Evolutionary conservation across 1,140 invertebrate species (phyloP).

Genomic region (Meloidogyne chitwoodi): DNA sequence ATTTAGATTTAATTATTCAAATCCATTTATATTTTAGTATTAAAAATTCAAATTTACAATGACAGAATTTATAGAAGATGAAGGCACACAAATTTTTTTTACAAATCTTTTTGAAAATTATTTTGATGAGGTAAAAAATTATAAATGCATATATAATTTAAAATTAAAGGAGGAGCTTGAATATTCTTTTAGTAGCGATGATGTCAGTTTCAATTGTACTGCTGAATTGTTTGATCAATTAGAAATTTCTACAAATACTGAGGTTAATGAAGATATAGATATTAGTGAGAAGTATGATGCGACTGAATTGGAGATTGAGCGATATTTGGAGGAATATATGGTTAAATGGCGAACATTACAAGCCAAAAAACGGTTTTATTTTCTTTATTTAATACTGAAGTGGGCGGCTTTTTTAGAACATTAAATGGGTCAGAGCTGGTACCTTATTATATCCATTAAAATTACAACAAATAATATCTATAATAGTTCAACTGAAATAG

Average conservation of each 20-base stretch:
- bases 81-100: background rate
- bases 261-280: background rate
- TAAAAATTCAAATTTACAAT: background rate
- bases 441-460: too few species aligned
- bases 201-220: background rate
- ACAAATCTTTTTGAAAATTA: background rate
- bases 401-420: too few species aligned
- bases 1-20: too few species aligned
- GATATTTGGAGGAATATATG: background rate
- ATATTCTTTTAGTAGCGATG: background rate
- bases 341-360: background rate
- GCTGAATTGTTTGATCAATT: background rate
- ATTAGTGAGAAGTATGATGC: background rate
- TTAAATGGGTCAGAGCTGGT: too few species aligned
- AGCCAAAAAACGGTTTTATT: background rate
- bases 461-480: too few species aligned
- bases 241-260: too few species aligned
- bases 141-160: background rate
- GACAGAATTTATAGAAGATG: background rate
- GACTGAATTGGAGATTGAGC: background rate
- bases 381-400: too few species aligned
- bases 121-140: background rate
- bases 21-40: too few species aligned
- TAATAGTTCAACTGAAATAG: too few species aligned
- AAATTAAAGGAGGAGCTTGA: background rate